Conservation (phyloP, 2,888 invertebrate species). For the Euproctis similis region DNA sequence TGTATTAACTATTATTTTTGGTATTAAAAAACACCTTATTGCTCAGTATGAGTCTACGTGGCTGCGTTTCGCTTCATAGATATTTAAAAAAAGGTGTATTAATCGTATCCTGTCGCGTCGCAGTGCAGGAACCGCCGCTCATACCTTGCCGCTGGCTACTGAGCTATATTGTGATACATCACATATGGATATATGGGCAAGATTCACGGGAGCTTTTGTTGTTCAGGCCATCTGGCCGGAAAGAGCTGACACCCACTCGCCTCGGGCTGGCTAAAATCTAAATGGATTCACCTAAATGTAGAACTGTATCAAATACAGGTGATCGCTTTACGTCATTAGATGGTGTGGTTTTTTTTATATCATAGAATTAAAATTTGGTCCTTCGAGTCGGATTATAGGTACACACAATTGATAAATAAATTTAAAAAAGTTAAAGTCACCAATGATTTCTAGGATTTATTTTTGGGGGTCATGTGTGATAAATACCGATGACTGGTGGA, state of each 20-base stretch:
- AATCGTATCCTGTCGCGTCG: slow-evolving; percentile 22
- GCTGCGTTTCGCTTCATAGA: slow-evolving; percentile 11
- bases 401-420: too few species aligned
- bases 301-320: slow-evolving; percentile 20
- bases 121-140: slow-evolving; percentile 38
- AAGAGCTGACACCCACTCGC: slow-evolving; percentile 28
- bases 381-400: too few species aligned
- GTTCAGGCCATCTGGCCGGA: slow-evolving; percentile 34
- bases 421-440: too few species aligned
- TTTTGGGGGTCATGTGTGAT: too few species aligned
- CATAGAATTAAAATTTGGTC: too few species aligned
- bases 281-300: slow-evolving; percentile 41
- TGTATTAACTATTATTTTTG: too few species aligned
- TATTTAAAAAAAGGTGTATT: slow-evolving; percentile 24
- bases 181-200: slow-evolving; percentile 56
- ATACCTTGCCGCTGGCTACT: slow-evolving; percentile 46
- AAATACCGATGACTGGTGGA: too few species aligned
- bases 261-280: slow-evolving; percentile 37
- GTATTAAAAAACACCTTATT: too few species aligned
- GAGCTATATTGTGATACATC: slow-evolving; percentile 50
- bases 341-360: slow-evolving; percentile 3
- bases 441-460: too few species aligned
- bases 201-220: slow-evolving; percentile 56
- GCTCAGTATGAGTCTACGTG: too few species aligned
- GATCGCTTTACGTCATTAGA: slow-evolving; percentile 20